Base-by-base conservation (phyloP, 1,140 invertebrate genomes). In the Micrasema minimum region DNA sequence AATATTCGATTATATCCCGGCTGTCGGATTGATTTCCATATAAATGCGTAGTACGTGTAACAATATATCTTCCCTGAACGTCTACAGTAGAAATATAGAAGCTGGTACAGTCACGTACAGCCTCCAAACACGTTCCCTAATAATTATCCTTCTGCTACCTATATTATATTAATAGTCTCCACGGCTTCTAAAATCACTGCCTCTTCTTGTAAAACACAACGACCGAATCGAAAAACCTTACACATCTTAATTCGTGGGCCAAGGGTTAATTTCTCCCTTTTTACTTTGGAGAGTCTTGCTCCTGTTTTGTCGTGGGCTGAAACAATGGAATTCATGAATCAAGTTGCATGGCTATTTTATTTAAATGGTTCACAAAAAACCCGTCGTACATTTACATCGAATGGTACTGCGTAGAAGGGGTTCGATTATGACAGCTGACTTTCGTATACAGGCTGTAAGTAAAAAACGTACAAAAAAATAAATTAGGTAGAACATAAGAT, bases 91-190 rank as follows among this genome's bases (percentile, higher is more conserved):
- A 53, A 22, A 26, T 53, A 53, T 53, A 22, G 55, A 59, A 59
- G 55, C 55, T 41, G 55, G 35, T 4, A 16, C 5, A 35, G 37
- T 59, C 55, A 59, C 55, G 55, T 59, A 20, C 55, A 16, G 22
- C 35, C 18, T 41, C 55, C 55, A 59, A 59, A 59, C 55, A 59
- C 55, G 55, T 59, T 38, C 55, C 9, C 37, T 14, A 31, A 59
- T 59, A 59, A 59, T 59, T 59, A 59, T 59, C 55, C 16, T 43
- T 16, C 55, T 59, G 55, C 37, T 59, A 59, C 55, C 55, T 59
- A 59, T 43, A 59, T 59, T 41, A 59, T 59, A 59, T 59, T 43
- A 59, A 59, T 59, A 22, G 55, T 38, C 55, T 22, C 1, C 55
- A 43, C 55, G 10, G 16, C 10, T 51, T 22, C 48, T 51, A 11